Conservation (phyloP, 2,888 invertebrate species). For the Toxonevra muliebris region DNA sequence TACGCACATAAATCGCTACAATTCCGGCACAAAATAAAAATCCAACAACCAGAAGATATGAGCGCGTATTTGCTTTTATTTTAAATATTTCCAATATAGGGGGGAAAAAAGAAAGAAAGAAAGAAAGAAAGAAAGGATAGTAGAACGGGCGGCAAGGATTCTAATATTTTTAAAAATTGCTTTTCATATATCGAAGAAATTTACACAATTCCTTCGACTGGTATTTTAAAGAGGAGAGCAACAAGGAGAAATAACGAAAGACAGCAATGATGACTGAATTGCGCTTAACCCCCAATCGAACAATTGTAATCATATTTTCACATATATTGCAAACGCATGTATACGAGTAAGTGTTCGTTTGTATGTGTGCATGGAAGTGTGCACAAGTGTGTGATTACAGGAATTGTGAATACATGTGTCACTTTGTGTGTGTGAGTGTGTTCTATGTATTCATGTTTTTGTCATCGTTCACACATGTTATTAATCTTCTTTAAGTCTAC, state of each 20-base stretch:
- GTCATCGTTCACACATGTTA: constrained; percentile 20
- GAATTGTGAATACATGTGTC: neutral
- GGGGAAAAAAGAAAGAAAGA: no score
- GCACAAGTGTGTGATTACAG: no score
- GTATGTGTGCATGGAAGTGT: neutral
- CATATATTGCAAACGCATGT: neutral
- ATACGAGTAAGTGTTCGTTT: neutral
- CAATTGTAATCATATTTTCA: neutral
- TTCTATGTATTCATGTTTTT: neutral
- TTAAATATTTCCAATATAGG: no score
- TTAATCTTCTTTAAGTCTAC: constrained; percentile 26
- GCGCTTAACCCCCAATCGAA: neutral
- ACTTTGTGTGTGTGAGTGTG: neutral
- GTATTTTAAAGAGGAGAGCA: neutral
- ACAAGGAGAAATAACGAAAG: no score
- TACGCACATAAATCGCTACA: constrained; percentile 17
- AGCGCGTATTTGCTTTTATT: neutral
- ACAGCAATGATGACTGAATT: no score
- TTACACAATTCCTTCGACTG: neutral
- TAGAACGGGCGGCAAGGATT: no score
- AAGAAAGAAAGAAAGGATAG: no score
- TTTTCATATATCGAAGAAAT: neutral
- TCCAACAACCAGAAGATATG: neutral
- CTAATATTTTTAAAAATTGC: no score
- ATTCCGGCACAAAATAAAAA: neutral